These are phyloP conservation scores for Epinephelus awoara DNA, from an alignment of 2,797 vertebrate genomes.

Conservation along the genomic window DNA sequence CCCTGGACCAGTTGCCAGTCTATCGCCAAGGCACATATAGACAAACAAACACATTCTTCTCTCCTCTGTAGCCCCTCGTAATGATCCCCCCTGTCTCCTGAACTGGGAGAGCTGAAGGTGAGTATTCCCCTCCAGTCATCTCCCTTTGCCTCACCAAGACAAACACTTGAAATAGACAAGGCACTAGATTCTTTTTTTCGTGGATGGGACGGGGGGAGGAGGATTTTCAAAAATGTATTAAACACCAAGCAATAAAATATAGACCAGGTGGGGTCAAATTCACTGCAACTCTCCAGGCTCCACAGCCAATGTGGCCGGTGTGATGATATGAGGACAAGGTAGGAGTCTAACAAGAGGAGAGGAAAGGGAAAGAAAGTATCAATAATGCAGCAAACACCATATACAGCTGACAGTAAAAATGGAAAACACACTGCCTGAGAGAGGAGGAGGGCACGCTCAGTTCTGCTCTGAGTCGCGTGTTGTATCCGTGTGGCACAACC, in stretches of 20 bases:
- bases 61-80: conserved; percentile 71
- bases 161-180: conserved; percentile 76
- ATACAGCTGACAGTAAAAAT: conserved; percentile 71
- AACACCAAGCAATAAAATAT: conserved; percentile 84
- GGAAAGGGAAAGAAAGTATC: conserved; percentile 69
- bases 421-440: conserved; percentile 62
- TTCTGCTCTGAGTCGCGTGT: conserved; percentile 36
- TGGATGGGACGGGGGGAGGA: conserved; percentile 29
- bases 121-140: conserved; percentile 79
- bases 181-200: conserved; percentile 34
- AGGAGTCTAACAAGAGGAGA: conserved; percentile 72
- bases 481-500: conserved; percentile 42
- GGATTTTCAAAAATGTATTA: conserved; percentile 82
- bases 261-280: conserved; percentile 80
- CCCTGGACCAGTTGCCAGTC: conserved; percentile 23
- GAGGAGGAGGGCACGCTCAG: conserved; percentile 27
- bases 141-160: conserved; percentile 70
- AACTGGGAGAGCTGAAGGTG: conserved; percentile 80
- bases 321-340: conserved; percentile 75
- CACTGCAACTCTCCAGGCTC: conserved; percentile 72
- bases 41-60: conserved; percentile 60
- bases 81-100: conserved; percentile 81
- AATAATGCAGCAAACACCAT: conserved; percentile 80
- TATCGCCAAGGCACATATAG: conserved; percentile 38
- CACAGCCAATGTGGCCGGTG: conserved; percentile 61